A percentile compares a stretch with the other conserved stretches of the same genome.
These are phyloP conservation scores for Varanus salvator DNA, from an alignment of 2,113 vertebrate genomes.

Conservation along the genomic window DNA sequence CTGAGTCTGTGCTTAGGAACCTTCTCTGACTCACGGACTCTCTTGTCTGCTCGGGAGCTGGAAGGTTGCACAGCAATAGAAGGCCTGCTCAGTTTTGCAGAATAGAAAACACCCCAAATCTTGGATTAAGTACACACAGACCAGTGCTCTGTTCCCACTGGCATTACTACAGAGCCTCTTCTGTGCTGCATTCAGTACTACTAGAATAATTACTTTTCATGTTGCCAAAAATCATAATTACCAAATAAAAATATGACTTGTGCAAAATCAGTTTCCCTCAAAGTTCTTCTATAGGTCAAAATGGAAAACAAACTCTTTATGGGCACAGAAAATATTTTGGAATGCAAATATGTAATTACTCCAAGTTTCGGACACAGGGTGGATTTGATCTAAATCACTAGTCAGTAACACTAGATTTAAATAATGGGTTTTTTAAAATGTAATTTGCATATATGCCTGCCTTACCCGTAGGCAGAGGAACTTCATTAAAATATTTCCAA, in stretches of 20 bases:
- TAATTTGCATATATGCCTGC: too few relatives aligned
- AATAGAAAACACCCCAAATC: not conserved
- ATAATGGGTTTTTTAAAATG: too few relatives aligned
- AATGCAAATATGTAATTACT: not conserved
- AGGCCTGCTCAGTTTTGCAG: not conserved
- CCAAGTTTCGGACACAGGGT: not conserved
- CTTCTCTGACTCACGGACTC: not conserved
- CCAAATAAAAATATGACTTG: not conserved
- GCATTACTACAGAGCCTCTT: not conserved
- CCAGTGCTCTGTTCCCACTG: not conserved
- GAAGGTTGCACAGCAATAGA: not conserved
- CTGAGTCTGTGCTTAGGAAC: not conserved
- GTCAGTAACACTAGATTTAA: too few relatives aligned
- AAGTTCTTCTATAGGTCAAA: not conserved
- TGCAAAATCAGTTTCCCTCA: not conserved
- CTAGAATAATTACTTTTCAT: too few relatives aligned
- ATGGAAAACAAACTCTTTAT: not conserved
- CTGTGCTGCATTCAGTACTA: not conserved
- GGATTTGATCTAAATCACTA: too few relatives aligned
- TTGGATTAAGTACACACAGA: not conserved
- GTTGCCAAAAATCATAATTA: not conserved
- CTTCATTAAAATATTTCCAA: too few relatives aligned
- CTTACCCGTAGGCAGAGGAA: too few relatives aligned
- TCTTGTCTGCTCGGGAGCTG: conserved; percentile 55
- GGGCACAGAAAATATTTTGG: not conserved